These are phyloP conservation scores for Parascotia fuliginaria DNA, from an alignment of 2,888 invertebrate species.

Conservation along the genomic window DNA sequence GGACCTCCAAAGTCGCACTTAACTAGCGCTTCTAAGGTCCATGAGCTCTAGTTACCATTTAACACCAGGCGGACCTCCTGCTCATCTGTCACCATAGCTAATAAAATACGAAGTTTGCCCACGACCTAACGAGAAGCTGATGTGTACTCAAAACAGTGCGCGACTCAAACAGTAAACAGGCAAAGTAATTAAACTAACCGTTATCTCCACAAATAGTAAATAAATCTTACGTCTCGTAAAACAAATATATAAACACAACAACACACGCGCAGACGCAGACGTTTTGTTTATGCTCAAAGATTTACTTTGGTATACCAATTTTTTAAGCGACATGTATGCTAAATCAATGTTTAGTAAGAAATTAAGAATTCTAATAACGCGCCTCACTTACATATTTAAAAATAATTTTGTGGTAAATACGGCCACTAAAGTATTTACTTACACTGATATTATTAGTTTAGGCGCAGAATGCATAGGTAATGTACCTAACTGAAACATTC, in stretches of 20 bases:
- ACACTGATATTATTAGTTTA: too few species aligned
- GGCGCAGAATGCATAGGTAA: too few species aligned
- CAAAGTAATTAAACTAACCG: conserved; percentile 73
- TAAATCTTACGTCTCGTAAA: conserved; percentile 68
- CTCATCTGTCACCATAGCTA: too few species aligned
- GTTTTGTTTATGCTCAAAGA: conserved; percentile 54
- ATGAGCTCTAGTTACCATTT: too few species aligned
- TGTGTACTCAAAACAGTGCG: conserved; percentile 51
- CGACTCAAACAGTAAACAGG: conserved; percentile 61
- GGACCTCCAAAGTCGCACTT: too few species aligned
- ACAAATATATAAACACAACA: conserved; percentile 60
- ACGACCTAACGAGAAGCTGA: conserved; percentile 41
- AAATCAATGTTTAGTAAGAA: conserved; percentile 43
- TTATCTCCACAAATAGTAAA: conserved; percentile 69
- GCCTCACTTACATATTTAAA: background rate
- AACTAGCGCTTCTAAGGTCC: too few species aligned
- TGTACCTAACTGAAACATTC: too few species aligned
- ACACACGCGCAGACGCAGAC: conserved; percentile 36
- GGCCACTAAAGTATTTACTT: too few species aligned
- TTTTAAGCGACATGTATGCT: conserved; percentile 39
- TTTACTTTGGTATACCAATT: conserved; percentile 52
- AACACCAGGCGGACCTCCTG: too few species aligned
- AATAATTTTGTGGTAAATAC: too few species aligned
- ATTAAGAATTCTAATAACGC: conserved; percentile 13
- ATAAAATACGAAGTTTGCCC: conserved; percentile 27